A percentile compares a stretch with the other conserved stretches of the same genome.
Conservation (phyloP, 2,113 vertebrate genomes). For the Rhea pennata region DNA sequence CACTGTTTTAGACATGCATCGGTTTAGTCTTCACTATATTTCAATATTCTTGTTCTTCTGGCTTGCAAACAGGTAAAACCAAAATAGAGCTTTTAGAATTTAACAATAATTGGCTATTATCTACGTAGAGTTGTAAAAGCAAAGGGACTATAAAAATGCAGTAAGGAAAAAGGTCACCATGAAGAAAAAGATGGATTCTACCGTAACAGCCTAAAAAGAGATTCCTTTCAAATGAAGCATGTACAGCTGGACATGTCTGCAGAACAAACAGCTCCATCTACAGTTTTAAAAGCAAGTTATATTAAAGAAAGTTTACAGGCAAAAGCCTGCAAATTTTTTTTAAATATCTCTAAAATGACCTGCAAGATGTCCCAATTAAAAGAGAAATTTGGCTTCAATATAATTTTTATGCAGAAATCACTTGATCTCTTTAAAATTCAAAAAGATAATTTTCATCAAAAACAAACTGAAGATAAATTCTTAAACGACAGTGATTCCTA, state of each 20-base stretch:
- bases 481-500: background rate
- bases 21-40: background rate
- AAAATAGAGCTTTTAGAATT: background rate
- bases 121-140: background rate
- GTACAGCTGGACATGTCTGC: background rate
- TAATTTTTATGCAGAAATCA: background rate
- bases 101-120: background rate
- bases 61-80: background rate
- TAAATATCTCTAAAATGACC: background rate
- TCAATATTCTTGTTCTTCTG: background rate
- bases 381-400: background rate
- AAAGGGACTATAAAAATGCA: background rate
- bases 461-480: background rate
- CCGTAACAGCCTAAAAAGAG: conserved; percentile 22
- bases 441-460: background rate
- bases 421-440: background rate
- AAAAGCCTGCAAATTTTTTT: background rate
- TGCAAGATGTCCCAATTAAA: background rate
- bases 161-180: background rate
- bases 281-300: conserved; percentile 30
- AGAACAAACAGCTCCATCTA: conserved; percentile 77
- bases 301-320: background rate
- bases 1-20: background rate
- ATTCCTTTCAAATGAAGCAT: background rate
- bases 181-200: conserved; percentile 8